These are phyloP conservation scores for Neosilurus mollespiculum DNA, from an alignment of 2,797 vertebrate genomes.

Conservation along the genomic window DNA sequence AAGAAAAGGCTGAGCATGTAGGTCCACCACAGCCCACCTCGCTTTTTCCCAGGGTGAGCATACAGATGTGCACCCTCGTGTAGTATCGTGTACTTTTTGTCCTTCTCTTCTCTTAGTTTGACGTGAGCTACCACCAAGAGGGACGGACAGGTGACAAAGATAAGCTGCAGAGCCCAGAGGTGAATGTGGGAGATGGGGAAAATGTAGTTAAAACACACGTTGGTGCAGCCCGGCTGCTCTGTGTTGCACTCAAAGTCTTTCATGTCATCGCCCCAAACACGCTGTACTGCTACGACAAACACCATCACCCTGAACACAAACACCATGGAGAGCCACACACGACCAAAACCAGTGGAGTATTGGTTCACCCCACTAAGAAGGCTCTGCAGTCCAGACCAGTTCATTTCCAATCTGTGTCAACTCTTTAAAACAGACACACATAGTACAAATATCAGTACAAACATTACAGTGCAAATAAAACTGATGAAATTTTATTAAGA, in stretches of 20 bases:
- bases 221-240: constrained; percentile 81
- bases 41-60: constrained; percentile 81
- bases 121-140: constrained; percentile 92
- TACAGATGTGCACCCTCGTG: constrained; percentile 71
- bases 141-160: constrained; percentile 92
- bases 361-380: constrained; percentile 87
- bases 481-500: no score
- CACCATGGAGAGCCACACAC: constrained; percentile 91
- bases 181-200: constrained; percentile 95
- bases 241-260: constrained; percentile 93
- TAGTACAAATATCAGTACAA: background rate
- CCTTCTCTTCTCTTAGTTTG: constrained; percentile 80
- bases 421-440: background rate
- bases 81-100: constrained; percentile 65
- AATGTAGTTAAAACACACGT: constrained; percentile 86
- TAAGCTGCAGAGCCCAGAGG: constrained; percentile 95
- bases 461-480: background rate
- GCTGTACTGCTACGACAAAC: constrained; percentile 86
- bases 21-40: constrained; percentile 91
- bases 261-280: constrained; percentile 87
- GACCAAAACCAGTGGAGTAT: constrained; percentile 91
- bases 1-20: constrained; percentile 86
- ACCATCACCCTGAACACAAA: constrained; percentile 92
- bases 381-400: constrained; percentile 82
- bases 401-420: constrained; percentile 74